A percentile compares a stretch with the other conserved stretches of the same genome.
Conservation (phyloP, 2,797 vertebrate species). For the Dipus sagitta region DNA sequence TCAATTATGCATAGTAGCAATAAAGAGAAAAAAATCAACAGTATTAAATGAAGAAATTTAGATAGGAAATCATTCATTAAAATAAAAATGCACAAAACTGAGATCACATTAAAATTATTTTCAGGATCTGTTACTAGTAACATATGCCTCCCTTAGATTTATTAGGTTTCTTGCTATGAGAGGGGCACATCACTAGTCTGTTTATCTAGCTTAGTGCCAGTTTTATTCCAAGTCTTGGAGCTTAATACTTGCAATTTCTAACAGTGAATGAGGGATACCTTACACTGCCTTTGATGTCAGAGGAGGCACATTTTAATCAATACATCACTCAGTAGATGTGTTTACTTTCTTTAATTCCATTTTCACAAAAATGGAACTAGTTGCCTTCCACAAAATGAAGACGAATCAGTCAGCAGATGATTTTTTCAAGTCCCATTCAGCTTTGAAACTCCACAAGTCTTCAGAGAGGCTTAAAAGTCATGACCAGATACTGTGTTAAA, state of each 20-base stretch:
- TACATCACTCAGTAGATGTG: neutral
- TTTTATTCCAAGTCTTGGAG: neutral
- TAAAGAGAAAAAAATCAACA: neutral
- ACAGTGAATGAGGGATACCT: neutral
- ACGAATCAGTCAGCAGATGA: neutral
- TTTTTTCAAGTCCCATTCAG: neutral
- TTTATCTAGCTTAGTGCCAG: neutral
- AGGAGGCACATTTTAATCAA: neutral
- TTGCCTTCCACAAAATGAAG: constrained; percentile 34
- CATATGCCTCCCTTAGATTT: neutral
- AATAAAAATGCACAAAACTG: neutral
- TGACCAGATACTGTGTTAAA: neutral
- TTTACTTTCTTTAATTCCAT: constrained; percentile 47
- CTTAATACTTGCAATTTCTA: neutral
- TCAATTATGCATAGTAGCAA: neutral
- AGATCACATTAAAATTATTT: neutral
- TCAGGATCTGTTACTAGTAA: neutral
- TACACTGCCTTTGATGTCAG: neutral
- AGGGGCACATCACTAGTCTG: neutral
- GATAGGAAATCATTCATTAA: neutral
- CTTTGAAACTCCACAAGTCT: constrained; percentile 47
- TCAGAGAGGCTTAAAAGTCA: constrained; percentile 14
- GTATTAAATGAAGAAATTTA: neutral
- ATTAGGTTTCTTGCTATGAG: neutral
- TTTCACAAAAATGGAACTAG: neutral